Conservation (phyloP, 2,797 vertebrate genomes). For the Sorex maritimensis region DNA sequence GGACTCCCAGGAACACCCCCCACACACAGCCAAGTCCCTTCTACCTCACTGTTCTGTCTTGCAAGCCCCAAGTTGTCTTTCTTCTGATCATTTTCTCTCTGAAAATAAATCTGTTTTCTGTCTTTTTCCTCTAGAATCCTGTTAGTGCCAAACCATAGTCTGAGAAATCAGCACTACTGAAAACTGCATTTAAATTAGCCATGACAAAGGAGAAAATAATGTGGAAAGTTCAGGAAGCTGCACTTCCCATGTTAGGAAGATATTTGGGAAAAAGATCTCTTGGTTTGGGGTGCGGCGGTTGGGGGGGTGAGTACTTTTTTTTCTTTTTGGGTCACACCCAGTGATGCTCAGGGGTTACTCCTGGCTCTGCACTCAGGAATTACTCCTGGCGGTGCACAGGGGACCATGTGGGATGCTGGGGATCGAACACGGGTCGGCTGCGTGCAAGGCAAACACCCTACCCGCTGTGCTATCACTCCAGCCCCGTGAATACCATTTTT, state of each 20-base stretch:
- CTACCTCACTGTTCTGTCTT: neutral
- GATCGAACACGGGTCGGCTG: too few relatives aligned
- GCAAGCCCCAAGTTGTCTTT: neutral
- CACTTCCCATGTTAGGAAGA: neutral
- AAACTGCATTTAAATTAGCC: neutral
- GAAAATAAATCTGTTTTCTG: neutral
- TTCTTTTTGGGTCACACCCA: too few relatives aligned
- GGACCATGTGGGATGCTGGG: too few relatives aligned
- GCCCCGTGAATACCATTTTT: too few relatives aligned
- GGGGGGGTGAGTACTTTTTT: too few relatives aligned
- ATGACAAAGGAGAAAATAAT: neutral
- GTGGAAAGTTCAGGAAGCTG: neutral
- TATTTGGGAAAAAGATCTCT: neutral
- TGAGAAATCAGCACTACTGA: conserved; percentile 22
- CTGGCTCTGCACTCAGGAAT: too few relatives aligned
- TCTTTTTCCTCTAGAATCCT: neutral
- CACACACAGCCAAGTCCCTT: neutral
- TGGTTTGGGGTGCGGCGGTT: too few relatives aligned
- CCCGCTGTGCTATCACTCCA: too few relatives aligned
- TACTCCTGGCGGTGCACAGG: too few relatives aligned
- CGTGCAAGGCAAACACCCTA: too few relatives aligned
- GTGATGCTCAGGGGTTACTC: too few relatives aligned
- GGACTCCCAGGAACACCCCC: too few relatives aligned
- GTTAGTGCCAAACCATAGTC: neutral
- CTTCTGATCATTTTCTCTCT: conserved; percentile 10